These are phyloP conservation scores for Odontesthes bonariensis DNA, from an alignment of 2,113 vertebrate species.

Conservation along the genomic window DNA sequence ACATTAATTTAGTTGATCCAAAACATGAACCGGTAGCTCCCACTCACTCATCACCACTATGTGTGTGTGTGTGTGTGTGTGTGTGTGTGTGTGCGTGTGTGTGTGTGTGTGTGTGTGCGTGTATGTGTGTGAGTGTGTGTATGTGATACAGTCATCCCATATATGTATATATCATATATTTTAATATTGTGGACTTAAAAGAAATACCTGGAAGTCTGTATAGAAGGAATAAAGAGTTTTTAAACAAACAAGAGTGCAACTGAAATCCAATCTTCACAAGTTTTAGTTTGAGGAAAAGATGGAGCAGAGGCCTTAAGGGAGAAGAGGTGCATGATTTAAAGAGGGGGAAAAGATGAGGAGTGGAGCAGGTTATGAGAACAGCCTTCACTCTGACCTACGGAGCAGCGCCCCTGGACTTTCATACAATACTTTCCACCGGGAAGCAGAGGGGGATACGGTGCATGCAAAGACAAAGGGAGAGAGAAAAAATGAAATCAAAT, in stretches of 20 bases:
- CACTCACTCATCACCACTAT: constrained; percentile 73
- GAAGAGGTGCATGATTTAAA: constrained; percentile 42
- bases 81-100: too few species aligned
- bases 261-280: constrained; percentile 7
- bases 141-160: background rate
- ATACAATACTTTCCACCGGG: constrained; percentile 66
- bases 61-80: constrained; percentile 34
- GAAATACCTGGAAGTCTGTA: constrained; percentile 29
- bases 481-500: constrained; percentile 70
- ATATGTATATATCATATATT: too few species aligned
- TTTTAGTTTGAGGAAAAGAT: constrained; percentile 21
- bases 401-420: constrained; percentile 74
- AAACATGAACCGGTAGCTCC: constrained; percentile 84
- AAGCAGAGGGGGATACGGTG: constrained; percentile 60
- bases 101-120: constrained; percentile 39
- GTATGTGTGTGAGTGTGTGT: constrained; percentile 25
- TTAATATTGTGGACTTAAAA: constrained; percentile 22
- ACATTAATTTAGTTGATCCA: constrained; percentile 81
- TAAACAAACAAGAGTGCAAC: background rate
- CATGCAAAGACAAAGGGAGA: constrained; percentile 64
- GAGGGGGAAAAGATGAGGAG: constrained; percentile 47
- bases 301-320: constrained; percentile 7
- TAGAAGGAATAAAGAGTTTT: background rate
- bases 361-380: constrained; percentile 77
- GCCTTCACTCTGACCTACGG: constrained; percentile 73